Evolutionary conservation across 2,797 vertebrate species (phyloP).

Genomic region (Siniperca scherzeri): DNA sequence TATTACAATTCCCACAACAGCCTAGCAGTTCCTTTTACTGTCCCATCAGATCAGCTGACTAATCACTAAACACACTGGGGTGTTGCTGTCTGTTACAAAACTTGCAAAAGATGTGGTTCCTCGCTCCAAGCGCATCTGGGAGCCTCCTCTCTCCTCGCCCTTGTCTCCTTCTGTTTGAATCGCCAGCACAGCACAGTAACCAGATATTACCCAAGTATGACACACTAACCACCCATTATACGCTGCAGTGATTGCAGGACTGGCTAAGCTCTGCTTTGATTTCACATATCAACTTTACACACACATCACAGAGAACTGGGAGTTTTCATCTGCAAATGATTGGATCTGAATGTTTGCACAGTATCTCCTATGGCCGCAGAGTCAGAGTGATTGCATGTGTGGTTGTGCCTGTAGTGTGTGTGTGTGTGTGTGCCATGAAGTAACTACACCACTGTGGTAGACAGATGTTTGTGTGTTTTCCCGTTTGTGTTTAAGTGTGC

Average conservation of each 20-base stretch:
- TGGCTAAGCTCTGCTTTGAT: constrained; percentile 48
- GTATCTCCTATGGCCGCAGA: constrained; percentile 9
- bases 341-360: constrained; percentile 39
- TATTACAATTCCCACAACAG: neutral
- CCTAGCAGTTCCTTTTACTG: neutral
- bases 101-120: constrained; percentile 35
- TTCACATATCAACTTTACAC: constrained; percentile 43
- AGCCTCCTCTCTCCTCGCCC: constrained; percentile 6
- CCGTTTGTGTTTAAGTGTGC: neutral
- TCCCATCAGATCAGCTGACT: constrained; percentile 12
- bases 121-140: neutral
- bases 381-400: constrained; percentile 17
- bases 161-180: constrained; percentile 14
- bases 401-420: neutral
- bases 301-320: constrained; percentile 34
- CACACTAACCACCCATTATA: constrained; percentile 38
- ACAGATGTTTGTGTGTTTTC: neutral
- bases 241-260: constrained; percentile 23
- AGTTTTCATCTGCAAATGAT: constrained; percentile 22
- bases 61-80: neutral
- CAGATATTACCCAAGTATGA: constrained; percentile 28
- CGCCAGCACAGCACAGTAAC: constrained; percentile 31
- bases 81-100: neutral
- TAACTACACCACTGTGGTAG: neutral
- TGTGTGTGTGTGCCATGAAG: neutral